Evolutionary conservation across 2,888 invertebrate genomes (phyloP), one percentile per base, ranked within the genome.

Genomic region (Drosophila formosana): DNA sequence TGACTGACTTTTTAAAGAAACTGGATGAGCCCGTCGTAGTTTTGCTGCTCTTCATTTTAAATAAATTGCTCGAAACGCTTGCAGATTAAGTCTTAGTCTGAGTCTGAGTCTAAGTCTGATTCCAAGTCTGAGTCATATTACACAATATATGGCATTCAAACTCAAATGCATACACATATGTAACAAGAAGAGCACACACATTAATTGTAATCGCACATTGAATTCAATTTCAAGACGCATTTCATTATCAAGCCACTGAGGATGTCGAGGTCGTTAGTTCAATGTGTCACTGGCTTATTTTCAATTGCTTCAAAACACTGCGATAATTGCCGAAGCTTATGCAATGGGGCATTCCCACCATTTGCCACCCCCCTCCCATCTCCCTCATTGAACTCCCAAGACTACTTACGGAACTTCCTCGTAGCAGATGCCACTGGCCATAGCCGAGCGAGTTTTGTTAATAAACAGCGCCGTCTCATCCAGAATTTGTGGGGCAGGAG

Each of bases 381-480:
- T 39, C 39, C 23, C 18, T 25, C 23, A 4, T 39, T 13, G 5
- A 13, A 13, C 41, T 41, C 11, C 41, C 2, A 34, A 34, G 34
- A 9, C 8, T 11, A 41, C 39, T 92, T 90, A 93, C 92, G 92
- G 91, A 46, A 93, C 93, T 89, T 93, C 92, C 58, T 81, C 91
- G 62, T 74, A 89, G 63, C 92, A 93, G 55, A 92, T 55, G 3
- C 92, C 92, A 46, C 90, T 84, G 43, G 92, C 85, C 87, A 92
- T 92, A 1, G 82, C 80, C 0, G 89, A 87, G 6, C 93, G 90
- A 7, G 93, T 93, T 41, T 85, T 84, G 58, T 92, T 92, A 45
- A 92, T 89, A 49, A 92, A 92, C 49, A 90, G 78, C 5, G 91
- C 91, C 1, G 89, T 91, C 51, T 89, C 86, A 65, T 92, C 92